phyloP scores from a whole-genome alignment of 2,113 vertebrate genomes.

The Circaetus cinerascens region DNA sequence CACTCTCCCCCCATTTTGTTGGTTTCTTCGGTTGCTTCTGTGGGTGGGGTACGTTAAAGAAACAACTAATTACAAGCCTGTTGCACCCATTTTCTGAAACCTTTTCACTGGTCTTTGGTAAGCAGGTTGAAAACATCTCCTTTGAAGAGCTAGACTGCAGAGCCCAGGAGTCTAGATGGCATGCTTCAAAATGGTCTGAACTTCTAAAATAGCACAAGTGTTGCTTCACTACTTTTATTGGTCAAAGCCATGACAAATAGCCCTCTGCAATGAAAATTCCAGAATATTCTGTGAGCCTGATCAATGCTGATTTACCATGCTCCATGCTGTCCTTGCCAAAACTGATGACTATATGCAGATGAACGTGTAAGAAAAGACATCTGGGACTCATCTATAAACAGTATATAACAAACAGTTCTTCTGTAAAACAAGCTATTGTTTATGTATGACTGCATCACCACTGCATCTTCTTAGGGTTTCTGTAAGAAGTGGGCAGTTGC shows the following conservation, averaged over 20 bases:
- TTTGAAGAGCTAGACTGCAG: neutral
- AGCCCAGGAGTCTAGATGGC: neutral
- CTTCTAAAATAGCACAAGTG: neutral
- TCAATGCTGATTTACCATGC: neutral
- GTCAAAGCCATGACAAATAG: neutral
- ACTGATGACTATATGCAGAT: neutral
- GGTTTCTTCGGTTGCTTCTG: neutral
- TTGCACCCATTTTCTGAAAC: neutral
- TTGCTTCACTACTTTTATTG: neutral
- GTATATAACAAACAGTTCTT: neutral
- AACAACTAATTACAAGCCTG: neutral
- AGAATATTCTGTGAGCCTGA: neutral
- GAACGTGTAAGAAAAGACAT: neutral
- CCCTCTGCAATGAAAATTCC: neutral
- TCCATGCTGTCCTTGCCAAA: neutral
- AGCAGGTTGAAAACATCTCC: neutral
- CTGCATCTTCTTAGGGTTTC: neutral
- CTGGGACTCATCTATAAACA: neutral
- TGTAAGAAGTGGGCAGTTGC: neutral
- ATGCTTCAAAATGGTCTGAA: neutral
- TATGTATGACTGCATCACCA: neutral
- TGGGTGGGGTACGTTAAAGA: neutral
- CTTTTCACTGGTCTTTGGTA: neutral
- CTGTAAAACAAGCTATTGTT: neutral
- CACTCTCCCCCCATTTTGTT: neutral